phyloP scores from a whole-genome alignment of 2,113 vertebrate species.

The Potamarius usumacintae region DNA sequence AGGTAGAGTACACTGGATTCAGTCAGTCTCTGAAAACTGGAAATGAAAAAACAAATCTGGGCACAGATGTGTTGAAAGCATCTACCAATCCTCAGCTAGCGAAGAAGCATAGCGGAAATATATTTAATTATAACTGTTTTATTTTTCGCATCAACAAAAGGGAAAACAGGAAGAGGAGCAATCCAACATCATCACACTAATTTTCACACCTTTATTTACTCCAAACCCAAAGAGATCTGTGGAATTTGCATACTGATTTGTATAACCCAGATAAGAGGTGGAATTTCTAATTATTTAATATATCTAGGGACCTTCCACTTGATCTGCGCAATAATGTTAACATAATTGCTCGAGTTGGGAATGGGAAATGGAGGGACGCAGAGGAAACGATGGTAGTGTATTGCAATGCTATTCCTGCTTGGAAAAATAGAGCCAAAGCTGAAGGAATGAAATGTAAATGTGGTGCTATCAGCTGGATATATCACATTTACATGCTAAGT shows the following conservation, averaged over 20 bases:
- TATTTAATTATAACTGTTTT: conserved; percentile 71
- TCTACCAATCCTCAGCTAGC: conserved; percentile 38
- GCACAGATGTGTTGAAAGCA: neutral
- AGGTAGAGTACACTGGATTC: neutral
- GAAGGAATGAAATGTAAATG: conserved; percentile 21
- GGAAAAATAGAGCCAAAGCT: neutral
- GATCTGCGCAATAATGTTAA: conserved; percentile 81
- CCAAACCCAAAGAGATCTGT: conserved; percentile 71
- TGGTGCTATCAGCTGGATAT: neutral
- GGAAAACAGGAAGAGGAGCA: conserved; percentile 70
- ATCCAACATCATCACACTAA: conserved; percentile 72
- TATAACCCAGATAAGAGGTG: conserved; percentile 75
- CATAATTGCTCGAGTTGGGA: conserved; percentile 78
- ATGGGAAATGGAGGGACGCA: conserved; percentile 62
- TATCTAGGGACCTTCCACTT: conserved; percentile 76
- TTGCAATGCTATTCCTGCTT: conserved; percentile 55
- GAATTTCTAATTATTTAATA: conserved; percentile 82
- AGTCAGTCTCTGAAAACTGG: neutral
- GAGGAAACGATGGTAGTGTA: conserved; percentile 60
- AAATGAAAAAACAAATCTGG: neutral
- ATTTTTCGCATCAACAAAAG: conserved; percentile 68
- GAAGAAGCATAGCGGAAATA: conserved; percentile 63
- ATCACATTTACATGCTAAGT: neutral
- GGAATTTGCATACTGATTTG: conserved; percentile 79
- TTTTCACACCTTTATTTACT: conserved; percentile 80